phyloP scores from a whole-genome alignment of 2,797 vertebrate genomes.

The Cryptoprocta ferox region DNA sequence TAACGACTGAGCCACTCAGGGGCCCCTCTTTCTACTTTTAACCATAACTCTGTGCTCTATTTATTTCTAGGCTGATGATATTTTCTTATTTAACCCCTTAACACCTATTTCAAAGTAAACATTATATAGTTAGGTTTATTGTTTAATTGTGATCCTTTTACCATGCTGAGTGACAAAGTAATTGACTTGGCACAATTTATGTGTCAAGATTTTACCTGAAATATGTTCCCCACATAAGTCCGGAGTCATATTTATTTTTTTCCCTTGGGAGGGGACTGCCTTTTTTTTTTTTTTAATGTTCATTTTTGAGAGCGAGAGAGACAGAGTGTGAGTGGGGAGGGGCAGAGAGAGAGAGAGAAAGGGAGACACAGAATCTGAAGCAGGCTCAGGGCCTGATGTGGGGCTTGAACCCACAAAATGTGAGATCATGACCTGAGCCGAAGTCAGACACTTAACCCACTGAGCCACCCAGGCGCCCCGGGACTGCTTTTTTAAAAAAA shows the following conservation, averaged over 20 bases:
- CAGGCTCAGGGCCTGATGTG: fast-evolving
- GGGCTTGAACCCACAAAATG: background rate
- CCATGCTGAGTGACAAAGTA: background rate
- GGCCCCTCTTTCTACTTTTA: background rate
- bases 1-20: too few relatives aligned
- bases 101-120: background rate
- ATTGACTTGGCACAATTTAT: background rate
- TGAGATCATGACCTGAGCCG: background rate
- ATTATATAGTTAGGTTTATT: background rate
- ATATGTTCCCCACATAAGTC: background rate
- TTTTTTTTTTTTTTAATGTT: background rate
- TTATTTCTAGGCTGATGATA: background rate
- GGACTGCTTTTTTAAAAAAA: background rate
- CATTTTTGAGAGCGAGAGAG: too few relatives aligned
- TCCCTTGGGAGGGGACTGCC: background rate
- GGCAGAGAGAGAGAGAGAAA: background rate
- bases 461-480: background rate
- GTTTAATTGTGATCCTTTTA: background rate
- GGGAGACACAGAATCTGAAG: background rate
- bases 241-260: background rate
- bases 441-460: background rate
- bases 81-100: background rate
- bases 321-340: background rate
- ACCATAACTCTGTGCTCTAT: background rate
- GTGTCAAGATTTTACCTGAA: background rate